phyloP scores from a whole-genome alignment of 2,113 vertebrate genomes.

The Corythaeola cristata region DNA sequence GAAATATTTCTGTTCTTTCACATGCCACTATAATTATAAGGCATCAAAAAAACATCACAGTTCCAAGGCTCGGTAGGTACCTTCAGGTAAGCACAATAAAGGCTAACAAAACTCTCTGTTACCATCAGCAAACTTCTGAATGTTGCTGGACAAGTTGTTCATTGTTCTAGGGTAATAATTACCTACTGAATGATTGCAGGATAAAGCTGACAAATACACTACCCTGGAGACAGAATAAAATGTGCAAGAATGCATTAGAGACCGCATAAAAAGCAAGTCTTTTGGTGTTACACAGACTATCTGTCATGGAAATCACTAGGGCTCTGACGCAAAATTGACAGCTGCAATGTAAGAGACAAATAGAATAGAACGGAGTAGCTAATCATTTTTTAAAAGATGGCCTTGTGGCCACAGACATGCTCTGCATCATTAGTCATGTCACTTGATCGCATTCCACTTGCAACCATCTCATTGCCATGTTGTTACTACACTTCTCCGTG shows the following conservation, averaged over 20 bases:
- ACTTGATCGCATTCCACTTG: not conserved
- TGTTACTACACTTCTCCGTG: not conserved
- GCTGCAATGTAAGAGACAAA: not conserved
- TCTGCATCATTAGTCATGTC: not conserved
- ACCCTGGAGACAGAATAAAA: constrained; percentile 5
- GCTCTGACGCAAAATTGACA: not conserved
- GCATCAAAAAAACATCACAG: not conserved
- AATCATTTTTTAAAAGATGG: not conserved
- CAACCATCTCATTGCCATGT: not conserved
- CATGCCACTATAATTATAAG: not conserved
- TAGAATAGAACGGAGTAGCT: not conserved
- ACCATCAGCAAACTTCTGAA: not conserved
- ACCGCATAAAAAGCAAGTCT: constrained; percentile 12
- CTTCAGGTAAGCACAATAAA: not conserved
- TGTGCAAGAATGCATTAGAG: not conserved
- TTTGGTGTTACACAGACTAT: not conserved
- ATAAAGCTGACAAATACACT: not conserved
- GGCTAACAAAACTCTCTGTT: not conserved
- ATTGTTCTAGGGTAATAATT: constrained; percentile 27
- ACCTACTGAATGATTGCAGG: not conserved
- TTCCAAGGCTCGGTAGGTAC: not conserved
- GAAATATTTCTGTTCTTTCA: not conserved
- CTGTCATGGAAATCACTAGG: constrained; percentile 14
- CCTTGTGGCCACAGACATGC: not conserved
- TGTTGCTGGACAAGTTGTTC: constrained; percentile 7